Conservation (phyloP, 2,113 vertebrate genomes). For the Camelus bactrianus region DNA sequence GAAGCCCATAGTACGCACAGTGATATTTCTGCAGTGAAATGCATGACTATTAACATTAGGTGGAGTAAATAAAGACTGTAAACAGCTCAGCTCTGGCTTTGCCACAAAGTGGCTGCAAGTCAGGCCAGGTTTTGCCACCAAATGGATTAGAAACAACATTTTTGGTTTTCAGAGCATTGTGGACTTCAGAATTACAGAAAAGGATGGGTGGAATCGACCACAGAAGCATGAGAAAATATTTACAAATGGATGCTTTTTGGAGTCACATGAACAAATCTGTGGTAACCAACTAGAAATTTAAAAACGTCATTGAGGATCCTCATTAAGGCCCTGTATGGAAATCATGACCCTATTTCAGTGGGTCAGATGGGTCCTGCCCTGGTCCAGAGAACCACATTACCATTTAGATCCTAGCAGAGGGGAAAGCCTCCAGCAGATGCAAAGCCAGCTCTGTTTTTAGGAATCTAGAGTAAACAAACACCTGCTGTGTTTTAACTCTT, state of each 20-base stretch:
- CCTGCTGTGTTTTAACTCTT: conserved; percentile 44
- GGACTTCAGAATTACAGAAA: conserved; percentile 29
- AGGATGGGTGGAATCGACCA: neutral
- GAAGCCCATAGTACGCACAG: neutral
- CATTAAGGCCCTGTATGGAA: neutral
- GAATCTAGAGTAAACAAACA: conserved; percentile 43
- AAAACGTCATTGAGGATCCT: neutral
- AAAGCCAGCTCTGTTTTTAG: neutral
- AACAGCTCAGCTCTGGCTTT: neutral
- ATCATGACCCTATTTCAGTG: neutral
- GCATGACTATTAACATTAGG: neutral
- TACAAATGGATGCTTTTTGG: neutral
- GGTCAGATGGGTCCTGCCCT: neutral
- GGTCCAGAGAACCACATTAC: neutral
- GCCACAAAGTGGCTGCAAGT: neutral
- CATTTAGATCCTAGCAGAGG: neutral
- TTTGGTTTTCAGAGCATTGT: neutral
- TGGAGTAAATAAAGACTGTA: neutral
- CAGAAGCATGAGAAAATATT: neutral
- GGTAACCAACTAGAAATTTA: neutral
- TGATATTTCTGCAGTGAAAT: neutral
- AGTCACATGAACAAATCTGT: conserved; percentile 24
- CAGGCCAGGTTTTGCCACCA: neutral
- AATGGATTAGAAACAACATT: neutral
- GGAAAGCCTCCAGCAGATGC: neutral